phyloP scores from a whole-genome alignment of 2,888 invertebrate species.

The Meloe dianella region DNA sequence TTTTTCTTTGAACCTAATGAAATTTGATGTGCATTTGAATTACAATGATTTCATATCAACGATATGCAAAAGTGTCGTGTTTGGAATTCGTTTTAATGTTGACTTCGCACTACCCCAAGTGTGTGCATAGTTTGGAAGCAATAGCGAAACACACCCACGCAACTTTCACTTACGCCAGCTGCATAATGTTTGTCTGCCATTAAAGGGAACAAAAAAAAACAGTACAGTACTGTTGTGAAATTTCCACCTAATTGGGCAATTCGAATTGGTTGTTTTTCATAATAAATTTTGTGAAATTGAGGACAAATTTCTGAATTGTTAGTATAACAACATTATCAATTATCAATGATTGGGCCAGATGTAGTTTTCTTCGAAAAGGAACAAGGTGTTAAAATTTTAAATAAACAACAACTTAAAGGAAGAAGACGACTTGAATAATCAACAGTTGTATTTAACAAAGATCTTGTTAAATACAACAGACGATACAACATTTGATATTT shows the following conservation, averaged over 20 bases:
- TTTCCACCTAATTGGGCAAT: constrained; percentile 21
- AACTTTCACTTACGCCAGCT: constrained; percentile 44
- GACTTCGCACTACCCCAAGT: constrained; percentile 24
- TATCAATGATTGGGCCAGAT: not conserved
- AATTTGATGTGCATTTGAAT: not conserved
- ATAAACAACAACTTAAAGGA: not conserved
- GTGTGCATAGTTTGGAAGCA: constrained; percentile 12
- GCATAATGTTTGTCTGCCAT: constrained; percentile 18
- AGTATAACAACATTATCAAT: not conserved
- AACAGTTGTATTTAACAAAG: constrained; percentile 16
- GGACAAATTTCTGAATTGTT: not conserved
- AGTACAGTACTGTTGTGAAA: constrained; percentile 23
- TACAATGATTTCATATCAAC: not conserved
- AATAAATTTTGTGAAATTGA: not conserved
- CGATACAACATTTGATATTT: constrained; percentile 16
- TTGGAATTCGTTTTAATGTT: constrained; percentile 21
- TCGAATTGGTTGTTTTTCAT: not conserved
- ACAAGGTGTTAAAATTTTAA: constrained; percentile 2
- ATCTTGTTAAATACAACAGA: constrained; percentile 30
- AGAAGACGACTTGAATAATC: not conserved
- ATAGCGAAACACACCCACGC: constrained; percentile 33
- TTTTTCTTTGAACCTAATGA: not conserved
- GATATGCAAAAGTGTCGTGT: constrained; percentile 1
- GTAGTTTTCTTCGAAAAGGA: not conserved
- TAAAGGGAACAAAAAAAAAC: constrained; percentile 17